A percentile compares a stretch with the other conserved stretches of the same genome.
These are phyloP conservation scores for Hydrotaea cyrtoneurina DNA, from an alignment of 2,888 invertebrate species.

Conservation along the genomic window DNA sequence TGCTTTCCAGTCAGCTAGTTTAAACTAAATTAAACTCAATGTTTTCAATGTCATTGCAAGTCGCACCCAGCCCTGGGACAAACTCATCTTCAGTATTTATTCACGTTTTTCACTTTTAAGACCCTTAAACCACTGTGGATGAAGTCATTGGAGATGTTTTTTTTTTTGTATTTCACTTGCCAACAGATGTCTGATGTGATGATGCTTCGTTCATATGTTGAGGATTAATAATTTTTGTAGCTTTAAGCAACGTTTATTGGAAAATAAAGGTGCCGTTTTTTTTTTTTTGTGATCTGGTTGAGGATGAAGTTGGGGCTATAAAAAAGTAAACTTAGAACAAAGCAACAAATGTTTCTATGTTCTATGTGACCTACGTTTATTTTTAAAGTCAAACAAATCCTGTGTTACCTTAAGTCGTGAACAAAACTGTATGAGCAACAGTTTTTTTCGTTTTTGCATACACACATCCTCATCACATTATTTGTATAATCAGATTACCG, in stretches of 20 bases:
- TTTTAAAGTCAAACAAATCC: too few relatives aligned
- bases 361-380: neutral
- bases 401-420: too few relatives aligned
- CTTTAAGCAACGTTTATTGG: conserved; percentile 51
- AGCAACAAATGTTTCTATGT: neutral
- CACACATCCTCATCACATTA: too few relatives aligned
- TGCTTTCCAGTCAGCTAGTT: too few relatives aligned
- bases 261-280: conserved; percentile 57
- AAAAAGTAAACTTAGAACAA: neutral
- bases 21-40: too few relatives aligned
- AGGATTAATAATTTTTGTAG: conserved; percentile 61
- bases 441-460: too few relatives aligned
- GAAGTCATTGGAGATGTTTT: conserved; percentile 41
- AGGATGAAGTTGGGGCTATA: neutral
- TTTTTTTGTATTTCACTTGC: conserved; percentile 54
- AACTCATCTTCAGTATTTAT: too few relatives aligned
- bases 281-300: too few relatives aligned
- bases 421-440: too few relatives aligned
- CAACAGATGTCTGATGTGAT: conserved; percentile 55
- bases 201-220: conserved; percentile 53
- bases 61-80: too few relatives aligned
- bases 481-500: too few relatives aligned
- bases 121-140: neutral
- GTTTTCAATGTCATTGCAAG: too few relatives aligned
- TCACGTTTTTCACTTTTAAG: neutral